These are phyloP conservation scores for Lemur catta DNA, from an alignment of 2,797 vertebrate species.

Conservation along the genomic window DNA sequence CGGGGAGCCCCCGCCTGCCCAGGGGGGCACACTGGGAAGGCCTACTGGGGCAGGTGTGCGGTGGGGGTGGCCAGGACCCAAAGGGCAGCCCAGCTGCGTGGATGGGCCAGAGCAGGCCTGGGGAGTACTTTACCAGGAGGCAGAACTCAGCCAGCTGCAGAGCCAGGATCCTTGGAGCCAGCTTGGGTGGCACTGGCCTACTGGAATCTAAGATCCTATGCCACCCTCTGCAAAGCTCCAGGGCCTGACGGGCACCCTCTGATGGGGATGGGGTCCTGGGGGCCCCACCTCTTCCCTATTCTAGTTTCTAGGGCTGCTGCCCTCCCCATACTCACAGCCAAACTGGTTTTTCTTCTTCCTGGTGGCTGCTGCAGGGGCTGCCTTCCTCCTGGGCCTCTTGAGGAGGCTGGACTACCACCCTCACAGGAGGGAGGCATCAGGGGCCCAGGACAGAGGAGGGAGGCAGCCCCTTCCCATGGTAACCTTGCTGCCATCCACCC, in stretches of 20 bases:
- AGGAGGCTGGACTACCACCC: background rate
- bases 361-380: background rate
- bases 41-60: background rate
- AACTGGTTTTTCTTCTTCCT: background rate
- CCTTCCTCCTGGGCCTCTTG: background rate
- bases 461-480: background rate
- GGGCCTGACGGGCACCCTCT: background rate
- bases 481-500: background rate
- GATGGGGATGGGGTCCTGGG: background rate
- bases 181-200: background rate
- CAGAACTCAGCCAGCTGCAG: too few species aligned
- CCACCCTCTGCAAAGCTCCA: background rate
- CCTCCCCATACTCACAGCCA: background rate
- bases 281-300: background rate
- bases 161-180: accelerated
- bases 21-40: background rate
- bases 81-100: background rate
- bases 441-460: background rate
- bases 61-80: background rate
- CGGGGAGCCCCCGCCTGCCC: background rate
- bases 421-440: background rate
- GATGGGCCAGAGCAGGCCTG: background rate
- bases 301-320: background rate
- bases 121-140: too few species aligned
- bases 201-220: background rate